Evolutionary conservation across 2,113 vertebrate genomes (phyloP), one percentile per base, ranked within the genome.

Genomic region (Glaucidium brasilianum): DNA sequence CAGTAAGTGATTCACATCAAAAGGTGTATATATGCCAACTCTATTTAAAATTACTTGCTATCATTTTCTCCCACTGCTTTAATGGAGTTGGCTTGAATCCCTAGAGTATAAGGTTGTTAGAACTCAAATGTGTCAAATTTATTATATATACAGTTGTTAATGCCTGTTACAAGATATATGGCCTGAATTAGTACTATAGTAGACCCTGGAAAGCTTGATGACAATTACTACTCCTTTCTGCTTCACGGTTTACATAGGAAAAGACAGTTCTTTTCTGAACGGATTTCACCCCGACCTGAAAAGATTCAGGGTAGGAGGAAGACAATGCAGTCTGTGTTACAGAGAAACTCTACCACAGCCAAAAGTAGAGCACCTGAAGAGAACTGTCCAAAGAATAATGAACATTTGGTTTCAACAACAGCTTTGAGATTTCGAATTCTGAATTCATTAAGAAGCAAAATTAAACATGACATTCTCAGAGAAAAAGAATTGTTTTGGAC

Each of bases 21-120:
- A 92, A 87, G 64, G 88, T 50, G 12, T 52, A 29, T 77, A 86
- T 45, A 84, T 59, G 63, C 49, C 69, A 90, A 22, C 22, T 41
- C 53, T 16, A 75, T 78, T 88, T 89, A 39, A 94, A 93, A 94
- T 64, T 1, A 78, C 67, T 92, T 84, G 82, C 69, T 88, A 90
- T 92, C 13, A 29, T 71, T 93, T 91, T 89, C 73, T 90, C 86
- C 39, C 72, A 86, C 58, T 1, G 7, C 64, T 96, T 94, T 90
- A 95, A 92, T 68, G 68, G 78, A 78, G 60, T 63, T 96, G 88
- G 56, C 76, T 91, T 47, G 69, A 81, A 84, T 94, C 89, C 69
- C 76, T 80, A 50, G 60, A 81, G 83, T 83, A 91, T 89, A 85
- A 69, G 89, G 16, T 71, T 81, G 50, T 81, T 82, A 87, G 71